Percentiles rank a stretch among this genome's conserved stretches.
Evolutionary conservation across 2,797 vertebrate genomes (phyloP).

Genomic region (Hirundo rustica): DNA sequence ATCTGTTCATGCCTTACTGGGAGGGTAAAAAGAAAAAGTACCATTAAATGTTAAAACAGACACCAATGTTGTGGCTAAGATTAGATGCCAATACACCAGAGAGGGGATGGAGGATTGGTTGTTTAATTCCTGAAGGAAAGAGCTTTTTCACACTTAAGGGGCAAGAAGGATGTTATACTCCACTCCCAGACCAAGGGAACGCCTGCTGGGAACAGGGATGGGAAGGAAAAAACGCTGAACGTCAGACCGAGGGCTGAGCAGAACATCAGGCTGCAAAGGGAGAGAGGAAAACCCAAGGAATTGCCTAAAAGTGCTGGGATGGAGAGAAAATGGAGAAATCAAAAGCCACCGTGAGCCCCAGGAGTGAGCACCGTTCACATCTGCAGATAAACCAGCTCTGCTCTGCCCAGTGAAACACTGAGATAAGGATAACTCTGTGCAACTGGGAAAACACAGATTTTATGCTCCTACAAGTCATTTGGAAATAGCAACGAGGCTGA

Average conservation of each 20-base stretch:
- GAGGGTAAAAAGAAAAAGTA: background rate
- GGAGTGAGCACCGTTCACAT: fast-evolving
- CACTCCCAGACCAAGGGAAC: background rate
- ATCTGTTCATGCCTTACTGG: background rate
- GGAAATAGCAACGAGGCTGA: background rate
- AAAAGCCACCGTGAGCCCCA: background rate
- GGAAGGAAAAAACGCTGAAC: background rate
- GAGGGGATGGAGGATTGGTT: background rate
- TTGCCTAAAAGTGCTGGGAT: background rate
- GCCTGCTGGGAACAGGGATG: background rate
- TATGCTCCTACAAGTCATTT: background rate
- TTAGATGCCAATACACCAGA: background rate
- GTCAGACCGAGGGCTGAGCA: background rate
- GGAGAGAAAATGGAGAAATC: background rate
- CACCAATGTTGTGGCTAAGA: background rate
- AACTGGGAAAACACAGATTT: background rate
- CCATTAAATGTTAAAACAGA: background rate
- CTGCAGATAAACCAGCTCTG: background rate
- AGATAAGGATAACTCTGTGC: background rate
- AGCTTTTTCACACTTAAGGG: background rate
- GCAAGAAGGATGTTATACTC: background rate
- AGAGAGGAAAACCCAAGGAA: background rate
- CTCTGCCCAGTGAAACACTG: background rate
- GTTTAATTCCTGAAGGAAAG: background rate
- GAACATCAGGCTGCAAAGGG: background rate